A percentile compares a stretch with the other conserved stretches of the same genome.
Evolutionary conservation across 2,113 vertebrate species (phyloP).

Genomic region (Rhinoptilus africanus): DNA sequence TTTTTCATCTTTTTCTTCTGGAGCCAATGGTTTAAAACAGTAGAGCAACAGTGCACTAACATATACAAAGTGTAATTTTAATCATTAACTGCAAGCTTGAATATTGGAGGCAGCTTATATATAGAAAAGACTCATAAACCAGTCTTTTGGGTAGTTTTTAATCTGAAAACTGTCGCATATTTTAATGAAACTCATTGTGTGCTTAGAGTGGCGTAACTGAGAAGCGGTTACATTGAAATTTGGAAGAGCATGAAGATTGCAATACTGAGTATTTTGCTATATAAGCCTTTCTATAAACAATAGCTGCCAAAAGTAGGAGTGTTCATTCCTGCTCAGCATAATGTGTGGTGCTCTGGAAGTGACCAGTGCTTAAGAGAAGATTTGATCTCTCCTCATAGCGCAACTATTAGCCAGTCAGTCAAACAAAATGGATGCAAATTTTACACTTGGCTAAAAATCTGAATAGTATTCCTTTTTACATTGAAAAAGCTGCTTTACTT

Average conservation of each 20-base stretch:
- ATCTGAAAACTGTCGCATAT: background rate
- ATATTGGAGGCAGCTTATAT: background rate
- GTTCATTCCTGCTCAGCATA: background rate
- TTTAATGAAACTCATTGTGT: background rate
- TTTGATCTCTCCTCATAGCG: background rate
- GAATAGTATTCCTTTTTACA: background rate
- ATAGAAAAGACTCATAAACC: background rate
- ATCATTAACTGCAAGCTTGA: background rate
- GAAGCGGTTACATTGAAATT: background rate
- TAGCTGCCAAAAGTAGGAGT: background rate
- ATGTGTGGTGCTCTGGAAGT: background rate
- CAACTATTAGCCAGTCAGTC: background rate
- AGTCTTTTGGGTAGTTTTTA: background rate
- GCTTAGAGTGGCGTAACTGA: background rate
- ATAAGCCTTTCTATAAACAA: background rate
- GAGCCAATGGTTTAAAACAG: background rate
- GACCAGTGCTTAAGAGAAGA: background rate
- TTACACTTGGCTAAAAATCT: background rate
- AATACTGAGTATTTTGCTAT: background rate
- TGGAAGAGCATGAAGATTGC: fast-evolving
- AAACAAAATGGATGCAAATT: background rate
- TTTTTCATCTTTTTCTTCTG: background rate
- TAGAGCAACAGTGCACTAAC: background rate
- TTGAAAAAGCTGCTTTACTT: background rate
- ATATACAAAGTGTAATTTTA: background rate